Evolutionary conservation across 2,797 vertebrate genomes (phyloP), one percentile per base, ranked within the genome.

Genomic region (Anabas testudineus): DNA sequence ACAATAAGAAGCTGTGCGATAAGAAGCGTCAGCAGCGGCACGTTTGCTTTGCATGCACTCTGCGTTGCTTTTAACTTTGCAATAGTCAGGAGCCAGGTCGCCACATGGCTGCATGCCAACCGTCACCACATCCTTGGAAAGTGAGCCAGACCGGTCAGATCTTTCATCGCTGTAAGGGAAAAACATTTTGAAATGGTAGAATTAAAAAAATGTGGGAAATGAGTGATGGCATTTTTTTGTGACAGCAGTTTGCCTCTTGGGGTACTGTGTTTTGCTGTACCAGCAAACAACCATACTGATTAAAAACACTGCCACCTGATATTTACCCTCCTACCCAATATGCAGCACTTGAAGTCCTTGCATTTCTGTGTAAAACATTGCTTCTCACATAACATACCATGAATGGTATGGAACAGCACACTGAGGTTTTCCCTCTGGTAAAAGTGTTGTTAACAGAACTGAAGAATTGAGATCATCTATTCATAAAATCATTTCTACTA

Each of bases 21-120:
- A 96, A 93, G 78, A 95, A 91, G 87, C 90, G 91, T 84, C 94
- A 95, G 85, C 93, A 94, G 85, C 94, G 93, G 59, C 92, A 80
- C 32, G 94, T 94, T 76, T 86, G 62, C 37, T 63, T 72, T 68
- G 56, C 74, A 73, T 94, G 86, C 92, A 94, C 69, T 91, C 75
- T 0, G 89, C 93, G 83, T 81, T 89, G 64, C 92, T 91, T 95
- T 92, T 83, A 90, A 81, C 39, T 94, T 93, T 74, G 91, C 90
- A 78, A 74, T 57, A 81, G 93, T 94, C 78, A 93, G 93, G 37
- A 72, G 92, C 92, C 5, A 90, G 82, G 89, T 82, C 81, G 94
- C 59, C 74, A 93, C 94, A 80, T 95, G 30, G 32, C 30, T 32
- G 32, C 30, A 32, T 32, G 30, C 30, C 30, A 32, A 32, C 2